A percentile compares a stretch with the other conserved stretches of the same genome.
Evolutionary conservation across 1,140 invertebrate genomes (phyloP).

Genomic region (Onthophagus taurus): DNA sequence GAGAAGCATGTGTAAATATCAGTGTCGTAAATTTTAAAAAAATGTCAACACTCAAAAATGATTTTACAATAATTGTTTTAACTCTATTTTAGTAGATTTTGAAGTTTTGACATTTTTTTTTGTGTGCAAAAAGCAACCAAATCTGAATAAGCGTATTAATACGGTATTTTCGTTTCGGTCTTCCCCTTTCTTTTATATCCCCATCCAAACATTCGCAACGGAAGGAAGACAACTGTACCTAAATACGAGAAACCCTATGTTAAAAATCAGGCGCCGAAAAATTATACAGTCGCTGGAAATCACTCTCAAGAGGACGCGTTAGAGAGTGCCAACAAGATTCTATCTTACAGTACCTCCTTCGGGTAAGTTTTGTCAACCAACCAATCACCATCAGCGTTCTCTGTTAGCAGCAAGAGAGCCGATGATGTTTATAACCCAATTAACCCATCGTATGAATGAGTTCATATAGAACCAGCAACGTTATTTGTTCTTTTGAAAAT

Average conservation of each 20-base stretch:
- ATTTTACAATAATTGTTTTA: neutral
- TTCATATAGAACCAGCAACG: no score
- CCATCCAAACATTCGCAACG: conserved; percentile 33
- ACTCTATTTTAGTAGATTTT: conserved; percentile 4
- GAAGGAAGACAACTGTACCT: conserved; percentile 78
- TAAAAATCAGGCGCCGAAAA: conserved; percentile 71
- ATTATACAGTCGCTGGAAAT: conserved; percentile 54
- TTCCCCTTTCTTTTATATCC: conserved; percentile 24
- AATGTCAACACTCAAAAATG: neutral
- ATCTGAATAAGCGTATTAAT: conserved; percentile 23
- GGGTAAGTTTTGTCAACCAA: conserved; percentile 48
- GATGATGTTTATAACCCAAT: neutral
- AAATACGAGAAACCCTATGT: conserved; percentile 78
- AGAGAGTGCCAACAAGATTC: conserved; percentile 68
- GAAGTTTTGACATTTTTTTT: neutral
- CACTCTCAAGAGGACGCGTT: conserved; percentile 62
- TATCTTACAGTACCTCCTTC: conserved; percentile 67
- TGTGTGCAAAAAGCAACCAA: neutral
- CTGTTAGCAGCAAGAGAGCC: neutral
- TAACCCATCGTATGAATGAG: conserved; percentile 13
- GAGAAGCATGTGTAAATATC: neutral
- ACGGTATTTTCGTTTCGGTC: conserved; percentile 28
- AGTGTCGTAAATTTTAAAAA: neutral
- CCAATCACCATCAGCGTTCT: neutral
- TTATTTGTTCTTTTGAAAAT: no score